These are phyloP conservation scores for Vipera ursinii DNA, from an alignment of 2,797 vertebrate species.

Conservation along the genomic window DNA sequence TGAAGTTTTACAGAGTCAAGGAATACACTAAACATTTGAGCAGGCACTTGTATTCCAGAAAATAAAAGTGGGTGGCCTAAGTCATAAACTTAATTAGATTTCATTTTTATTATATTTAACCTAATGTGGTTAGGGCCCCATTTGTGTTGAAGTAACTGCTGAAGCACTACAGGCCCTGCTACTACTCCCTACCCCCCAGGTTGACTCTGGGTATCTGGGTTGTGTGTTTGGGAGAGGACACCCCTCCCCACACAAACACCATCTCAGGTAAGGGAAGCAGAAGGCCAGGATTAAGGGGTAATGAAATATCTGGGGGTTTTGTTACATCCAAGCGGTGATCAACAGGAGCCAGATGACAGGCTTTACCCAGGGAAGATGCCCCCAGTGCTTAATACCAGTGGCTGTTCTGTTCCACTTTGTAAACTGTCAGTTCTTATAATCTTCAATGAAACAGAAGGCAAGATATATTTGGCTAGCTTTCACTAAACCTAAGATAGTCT, in stretches of 20 bases:
- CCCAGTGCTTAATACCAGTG: not conserved
- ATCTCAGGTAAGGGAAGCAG: not conserved
- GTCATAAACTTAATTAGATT: not conserved
- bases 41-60: not conserved
- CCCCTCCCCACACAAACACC: accelerated
- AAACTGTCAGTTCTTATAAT: slow-evolving; percentile 45
- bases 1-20: not conserved
- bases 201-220: not conserved
- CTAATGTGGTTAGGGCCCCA: not conserved
- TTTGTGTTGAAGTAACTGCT: not conserved
- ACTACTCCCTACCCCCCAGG: not conserved
- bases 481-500: slow-evolving; percentile 61
- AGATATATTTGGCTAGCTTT: slow-evolving; percentile 66
- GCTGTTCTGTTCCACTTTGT: slow-evolving; percentile 13
- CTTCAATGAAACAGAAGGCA: slow-evolving; percentile 59
- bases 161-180: not conserved
- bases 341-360: not conserved
- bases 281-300: not conserved
- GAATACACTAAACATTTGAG: not conserved
- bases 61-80: not conserved
- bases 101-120: not conserved
- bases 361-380: not conserved
- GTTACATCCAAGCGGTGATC: not conserved
- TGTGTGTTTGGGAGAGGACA: not conserved
- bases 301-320: not conserved